Evolutionary conservation across 2,113 vertebrate genomes (phyloP), one percentile per base, ranked within the genome.

Genomic region (Pristiophorus japonicus): DNA sequence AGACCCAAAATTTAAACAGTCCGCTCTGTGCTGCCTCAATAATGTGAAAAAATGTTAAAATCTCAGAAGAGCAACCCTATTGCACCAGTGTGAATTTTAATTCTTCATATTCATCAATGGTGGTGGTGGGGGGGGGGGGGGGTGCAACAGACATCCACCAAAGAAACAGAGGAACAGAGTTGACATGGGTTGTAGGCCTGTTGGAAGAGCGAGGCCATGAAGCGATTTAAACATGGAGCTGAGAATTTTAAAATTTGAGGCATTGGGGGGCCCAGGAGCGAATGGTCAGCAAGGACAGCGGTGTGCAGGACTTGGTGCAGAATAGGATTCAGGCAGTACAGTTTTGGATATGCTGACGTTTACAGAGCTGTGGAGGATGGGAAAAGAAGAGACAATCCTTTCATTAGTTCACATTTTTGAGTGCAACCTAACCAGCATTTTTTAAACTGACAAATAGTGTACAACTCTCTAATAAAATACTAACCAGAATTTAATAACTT

Each of bases 401-500:
- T 94, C 27, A 51, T 30, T 6, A 20, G 34, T 18, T n/a, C 87
- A 62, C n/a, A n/a, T n/a, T n/a, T n/a, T n/a, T n/a, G 2, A 38
- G 22, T 70, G 63, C 20, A 94, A 24, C 63, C 38, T 42, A 45
- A 94, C 22, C 66, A 94, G n/a, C 4, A 11, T 93, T 73, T 12
- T 22, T 66, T 42, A 63, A 66, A 16, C 65, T 67, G 34, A 63
- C 55, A 59, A 90, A 22, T 14, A 22, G 42, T 45, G 24, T 2
- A 70, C 10, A 70, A 47, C 10, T 30, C 10, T 30, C 63, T 51
- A 47, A 93, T 24, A 88, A 95, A 87, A 96, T 95, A 96, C 96
- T 97, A 88, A 97, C 97, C 96, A 95, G 95, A 96, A 96, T 96
- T 96, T 97, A 95, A 97, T 96, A 51, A 96, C 95, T 96, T 96